phyloP scores from a whole-genome alignment of 1,140 invertebrate genomes.

The Drosophila kikkawai region DNA sequence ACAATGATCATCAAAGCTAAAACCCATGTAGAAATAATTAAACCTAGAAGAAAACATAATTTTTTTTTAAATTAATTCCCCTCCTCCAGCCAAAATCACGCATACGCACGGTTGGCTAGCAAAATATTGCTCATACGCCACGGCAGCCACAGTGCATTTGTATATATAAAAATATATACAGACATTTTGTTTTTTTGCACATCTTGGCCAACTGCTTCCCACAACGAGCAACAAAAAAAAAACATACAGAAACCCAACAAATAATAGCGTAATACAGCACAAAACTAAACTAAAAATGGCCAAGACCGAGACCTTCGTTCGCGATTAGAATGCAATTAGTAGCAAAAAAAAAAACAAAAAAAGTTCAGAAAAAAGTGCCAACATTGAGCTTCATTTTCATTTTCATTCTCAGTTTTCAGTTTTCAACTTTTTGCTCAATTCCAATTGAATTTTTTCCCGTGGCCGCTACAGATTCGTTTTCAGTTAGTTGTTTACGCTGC shows the following conservation, averaged over 20 bases:
- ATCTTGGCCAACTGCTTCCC: constrained; percentile 75
- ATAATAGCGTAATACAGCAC: constrained; percentile 37
- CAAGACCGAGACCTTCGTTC: constrained; percentile 75
- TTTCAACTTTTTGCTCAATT: constrained; percentile 28
- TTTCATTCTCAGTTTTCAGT: constrained; percentile 10
- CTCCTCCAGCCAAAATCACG: background rate
- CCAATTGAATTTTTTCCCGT: constrained; percentile 25
- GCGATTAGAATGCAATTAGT: constrained; percentile 81
- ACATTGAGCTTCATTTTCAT: constrained; percentile 61
- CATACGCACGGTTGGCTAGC: constrained; percentile 18
- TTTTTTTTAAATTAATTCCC: background rate
- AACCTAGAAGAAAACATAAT: background rate
- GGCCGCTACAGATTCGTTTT: constrained; percentile 32
- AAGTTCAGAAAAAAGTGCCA: constrained; percentile 59
- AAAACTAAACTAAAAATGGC: constrained; percentile 51
- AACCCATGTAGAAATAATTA: background rate
- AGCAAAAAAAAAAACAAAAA: constrained; percentile 40
- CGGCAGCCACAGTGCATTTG: background rate
- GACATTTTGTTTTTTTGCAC: constrained; percentile 27
- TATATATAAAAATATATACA: too few relatives aligned
- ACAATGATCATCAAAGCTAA: background rate
- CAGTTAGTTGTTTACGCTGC: constrained; percentile 22
- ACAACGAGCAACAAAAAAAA: constrained; percentile 27
- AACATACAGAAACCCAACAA: constrained; percentile 42
- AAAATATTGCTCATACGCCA: constrained; percentile 18